These are phyloP conservation scores for Sminthurinus aureus DNA, from an alignment of 2,888 invertebrate genomes.

Conservation along the genomic window DNA sequence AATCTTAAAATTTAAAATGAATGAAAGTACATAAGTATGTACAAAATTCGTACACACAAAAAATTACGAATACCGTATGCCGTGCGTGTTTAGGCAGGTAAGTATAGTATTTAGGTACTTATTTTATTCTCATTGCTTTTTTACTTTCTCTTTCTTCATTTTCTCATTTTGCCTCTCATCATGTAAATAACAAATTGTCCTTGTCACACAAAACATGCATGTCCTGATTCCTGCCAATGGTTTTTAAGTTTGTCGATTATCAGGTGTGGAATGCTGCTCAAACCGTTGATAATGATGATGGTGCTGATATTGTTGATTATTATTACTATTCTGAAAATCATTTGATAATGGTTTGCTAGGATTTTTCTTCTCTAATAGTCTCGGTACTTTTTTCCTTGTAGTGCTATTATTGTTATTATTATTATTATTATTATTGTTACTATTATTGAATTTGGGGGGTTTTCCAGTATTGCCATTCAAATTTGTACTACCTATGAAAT, in stretches of 20 bases:
- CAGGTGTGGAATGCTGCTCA: background rate
- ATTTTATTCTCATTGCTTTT: no score
- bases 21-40: no score
- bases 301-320: no score
- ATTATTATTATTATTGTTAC: background rate
- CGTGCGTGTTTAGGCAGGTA: no score
- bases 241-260: background rate
- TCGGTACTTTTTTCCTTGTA: conserved; percentile 3
- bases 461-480: background rate
- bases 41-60: no score
- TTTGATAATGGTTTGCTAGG: background rate
- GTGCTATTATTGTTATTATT: background rate
- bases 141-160: background rate
- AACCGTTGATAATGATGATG: no score
- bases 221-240: no score
- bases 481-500: background rate
- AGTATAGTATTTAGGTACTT: no score
- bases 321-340: background rate
- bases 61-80: no score
- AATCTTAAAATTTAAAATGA: no score
- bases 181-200: background rate
- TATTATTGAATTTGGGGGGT: background rate
- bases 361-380: conserved; percentile 19
- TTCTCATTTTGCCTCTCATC: background rate
- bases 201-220: background rate